Evolutionary conservation across 2,888 invertebrate genomes (phyloP).

Genomic region (Drosophila diplacantha): DNA sequence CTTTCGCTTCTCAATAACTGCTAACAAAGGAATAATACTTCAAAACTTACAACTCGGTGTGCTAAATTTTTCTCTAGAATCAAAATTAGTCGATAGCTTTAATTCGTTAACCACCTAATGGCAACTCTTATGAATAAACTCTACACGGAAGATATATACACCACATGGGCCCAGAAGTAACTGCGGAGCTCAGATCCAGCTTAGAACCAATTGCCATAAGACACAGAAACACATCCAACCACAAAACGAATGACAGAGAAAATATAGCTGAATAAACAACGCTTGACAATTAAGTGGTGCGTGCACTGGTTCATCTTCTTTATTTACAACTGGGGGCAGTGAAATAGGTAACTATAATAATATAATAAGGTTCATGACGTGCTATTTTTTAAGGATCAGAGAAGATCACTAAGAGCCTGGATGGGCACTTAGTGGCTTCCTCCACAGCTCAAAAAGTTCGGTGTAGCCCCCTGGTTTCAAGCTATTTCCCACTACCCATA

Average conservation of each 20-base stretch:
- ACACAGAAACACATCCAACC: constrained; percentile 41
- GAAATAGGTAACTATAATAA: not conserved
- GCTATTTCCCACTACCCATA: not conserved
- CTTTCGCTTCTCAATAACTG: constrained; percentile 25
- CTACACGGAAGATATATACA: constrained; percentile 26
- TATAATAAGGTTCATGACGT: not conserved
- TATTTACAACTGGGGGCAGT: not conserved
- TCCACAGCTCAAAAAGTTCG: too few relatives aligned
- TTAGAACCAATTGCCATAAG: constrained; percentile 51
- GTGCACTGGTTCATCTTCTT: not conserved
- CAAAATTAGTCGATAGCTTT: constrained; percentile 59
- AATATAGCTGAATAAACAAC: constrained; percentile 43
- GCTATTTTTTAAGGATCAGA: not conserved
- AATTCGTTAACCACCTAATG: constrained; percentile 40
- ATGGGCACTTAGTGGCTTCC: not conserved
- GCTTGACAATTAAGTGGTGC: constrained; percentile 39
- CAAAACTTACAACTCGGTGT: constrained; percentile 37
- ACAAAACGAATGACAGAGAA: constrained; percentile 29
- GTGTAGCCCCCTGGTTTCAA: too few relatives aligned
- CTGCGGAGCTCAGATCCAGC: constrained; percentile 49
- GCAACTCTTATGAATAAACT: constrained; percentile 47
- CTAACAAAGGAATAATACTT: constrained; percentile 15
- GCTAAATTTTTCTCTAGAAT: constrained; percentile 67
- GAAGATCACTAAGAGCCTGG: not conserved
- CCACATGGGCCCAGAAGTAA: constrained; percentile 29